Evolutionary conservation across 2,888 invertebrate species (phyloP).

Genomic region (Harpagoxenus sublaevis): DNA sequence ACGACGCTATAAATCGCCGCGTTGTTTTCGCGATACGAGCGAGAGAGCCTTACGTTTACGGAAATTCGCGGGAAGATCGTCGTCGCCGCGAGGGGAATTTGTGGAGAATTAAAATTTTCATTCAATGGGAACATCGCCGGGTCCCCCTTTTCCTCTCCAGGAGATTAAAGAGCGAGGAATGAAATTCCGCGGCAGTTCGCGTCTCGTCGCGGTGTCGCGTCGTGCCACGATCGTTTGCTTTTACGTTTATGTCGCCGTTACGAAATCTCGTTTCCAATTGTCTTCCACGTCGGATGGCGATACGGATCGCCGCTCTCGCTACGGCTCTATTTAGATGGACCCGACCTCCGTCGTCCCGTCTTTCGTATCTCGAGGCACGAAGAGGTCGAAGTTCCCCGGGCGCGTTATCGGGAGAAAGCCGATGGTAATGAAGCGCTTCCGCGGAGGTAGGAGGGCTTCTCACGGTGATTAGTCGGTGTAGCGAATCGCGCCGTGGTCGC

Average conservation of each 20-base stretch:
- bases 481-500: neutral
- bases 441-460: slow-evolving; percentile 48
- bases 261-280: slow-evolving; percentile 74
- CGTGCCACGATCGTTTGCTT: slow-evolving; percentile 70
- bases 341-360: slow-evolving; percentile 46
- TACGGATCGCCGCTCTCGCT: slow-evolving; percentile 69
- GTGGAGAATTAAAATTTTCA: slow-evolving; percentile 72
- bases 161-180: neutral
- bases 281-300: slow-evolving; percentile 65
- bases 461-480: slow-evolving; percentile 61
- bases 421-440: slow-evolving; percentile 64
- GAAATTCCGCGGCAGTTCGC: slow-evolving; percentile 61
- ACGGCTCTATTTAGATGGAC: slow-evolving; percentile 71
- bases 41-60: slow-evolving; percentile 24
- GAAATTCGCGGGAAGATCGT: slow-evolving; percentile 43
- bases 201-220: slow-evolving; percentile 68
- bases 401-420: slow-evolving; percentile 61
- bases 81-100: slow-evolving; percentile 37
- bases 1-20: neutral
- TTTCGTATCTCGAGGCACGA: slow-evolving; percentile 3
- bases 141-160: neutral
- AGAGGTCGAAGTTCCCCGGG: slow-evolving; percentile 25
- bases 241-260: slow-evolving; percentile 73
- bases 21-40: slow-evolving; percentile 7
- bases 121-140: slow-evolving; percentile 40